Evolutionary conservation across 2,888 invertebrate genomes (phyloP), one percentile per base, ranked within the genome.

Genomic region (Plagiodera versicolora): DNA sequence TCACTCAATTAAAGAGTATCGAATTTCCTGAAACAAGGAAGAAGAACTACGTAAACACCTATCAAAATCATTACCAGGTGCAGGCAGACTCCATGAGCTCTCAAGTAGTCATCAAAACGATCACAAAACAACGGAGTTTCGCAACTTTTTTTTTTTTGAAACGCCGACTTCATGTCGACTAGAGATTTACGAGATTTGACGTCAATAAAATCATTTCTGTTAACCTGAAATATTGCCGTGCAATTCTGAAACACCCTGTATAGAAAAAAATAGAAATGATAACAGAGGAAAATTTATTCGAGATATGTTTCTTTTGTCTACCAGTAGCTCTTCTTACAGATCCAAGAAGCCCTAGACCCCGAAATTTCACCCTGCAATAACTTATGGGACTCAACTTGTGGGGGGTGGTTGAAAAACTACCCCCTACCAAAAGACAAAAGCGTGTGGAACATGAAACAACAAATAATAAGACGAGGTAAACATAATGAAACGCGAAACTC

Each of bases 331-430:
- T 39, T n/a, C 17, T 67, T 67, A 28, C 77, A 84, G 84, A 77
- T 84, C 60, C 77, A 81, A 61, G 81, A 81, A 53, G 78, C 76
- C 60, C 72, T 83, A 72, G 79, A 83, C 69, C 66, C 70, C 19
- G 76, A 77, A 18, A 71, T 74, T n/a, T 75, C 76, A 3, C 84
- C 84, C 1, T 87, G 87, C 72, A 76, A 80, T 9, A 82, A 83
- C 70, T 55, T 75, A 11, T 81, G 82, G 80, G 74, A 76, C 24
- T 84, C 81, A 72, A 78, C 83, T 1, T 86, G 85, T 68, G 84
- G 84, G 1, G 79, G 81, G 20, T 86, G 84, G 83, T 70, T 83
- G 17, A 68, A 74, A 17, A 75, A 74, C 9, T 76, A 82, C 66
- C 74, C 78, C 1, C 72, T 83, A 46, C 83, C 83, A 1, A 73